Evolutionary conservation across 2,888 invertebrate species (phyloP), one percentile per base, ranked within the genome.

Genomic region (Agriopis leucophaearia): DNA sequence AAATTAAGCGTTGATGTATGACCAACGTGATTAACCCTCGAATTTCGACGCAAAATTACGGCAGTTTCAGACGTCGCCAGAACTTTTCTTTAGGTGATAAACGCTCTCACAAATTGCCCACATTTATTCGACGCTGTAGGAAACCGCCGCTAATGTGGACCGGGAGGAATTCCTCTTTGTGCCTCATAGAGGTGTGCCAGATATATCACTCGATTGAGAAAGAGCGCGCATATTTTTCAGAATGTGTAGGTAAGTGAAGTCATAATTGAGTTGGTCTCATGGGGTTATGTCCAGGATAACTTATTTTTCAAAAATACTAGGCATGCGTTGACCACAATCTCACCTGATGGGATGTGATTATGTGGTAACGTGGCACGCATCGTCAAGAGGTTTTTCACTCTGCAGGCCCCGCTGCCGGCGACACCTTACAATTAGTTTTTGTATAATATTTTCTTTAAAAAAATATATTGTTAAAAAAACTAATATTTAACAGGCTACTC

Each of bases 41-140:
- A 85, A 87, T 85, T 88, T 88, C 84, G 83, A 81, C 78, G 81
- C 79, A 76, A 86, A 90, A 90, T 91, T 90, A 88, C 89, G 84
- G 82, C 89, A 87, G 90, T 89, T 89, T 83, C 84, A 86, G 84
- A 85, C 88, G 89, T 88, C 89, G 84, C 87, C 87, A 83, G 88
- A 90, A 91, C 91, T 90, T 92, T 92, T 92, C 90, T 91, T 90
- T 90, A 87, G 87, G 91, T 91, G 91, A 92, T 91, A 90, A 91
- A 91, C 90, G 91, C 80, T 87, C 87, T 88, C 89, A 84, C 90
- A 92, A 91, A 92, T 92, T 90, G 88, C 90, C 84, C 85, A 86
- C 91, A 91, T 91, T 92, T 91, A 89, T 90, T 86, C 83, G 83
- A 82, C 82, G 84, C 86, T 81, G 83, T 81, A 84, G 88, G 82